Conservation (phyloP, 2,888 invertebrate species). For the Acanthosepion esculentum region DNA sequence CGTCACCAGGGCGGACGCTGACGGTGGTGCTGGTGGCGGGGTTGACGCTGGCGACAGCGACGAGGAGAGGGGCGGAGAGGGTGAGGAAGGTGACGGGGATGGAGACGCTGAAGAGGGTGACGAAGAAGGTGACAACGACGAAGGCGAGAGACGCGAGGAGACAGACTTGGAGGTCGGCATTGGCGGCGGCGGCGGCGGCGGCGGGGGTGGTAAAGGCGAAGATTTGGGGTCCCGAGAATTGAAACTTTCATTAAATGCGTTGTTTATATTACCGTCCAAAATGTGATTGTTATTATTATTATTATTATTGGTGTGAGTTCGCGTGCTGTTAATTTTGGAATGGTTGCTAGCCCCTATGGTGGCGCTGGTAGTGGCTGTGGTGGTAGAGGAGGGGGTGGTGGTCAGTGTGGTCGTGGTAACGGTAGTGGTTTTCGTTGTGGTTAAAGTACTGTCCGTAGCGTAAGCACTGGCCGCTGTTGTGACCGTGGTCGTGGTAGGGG, state of each 20-base stretch:
- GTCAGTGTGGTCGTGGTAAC: not conserved
- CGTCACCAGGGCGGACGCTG: not conserved
- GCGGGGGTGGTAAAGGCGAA: not conserved
- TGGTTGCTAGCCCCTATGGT: not conserved
- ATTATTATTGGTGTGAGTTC: not conserved
- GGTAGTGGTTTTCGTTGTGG: slow-evolving; percentile 6
- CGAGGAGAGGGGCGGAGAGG: not conserved
- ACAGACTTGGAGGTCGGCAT: not conserved
- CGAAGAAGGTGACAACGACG: not conserved
- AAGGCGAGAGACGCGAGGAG: not conserved
- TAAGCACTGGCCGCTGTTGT: not conserved
- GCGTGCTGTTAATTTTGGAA: not conserved
- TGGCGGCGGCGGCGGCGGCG: not conserved
- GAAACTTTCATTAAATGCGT: not conserved
- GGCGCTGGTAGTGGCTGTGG: not conserved
- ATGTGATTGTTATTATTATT: too few species aligned
- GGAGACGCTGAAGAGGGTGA: not conserved
- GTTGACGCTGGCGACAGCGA: not conserved
- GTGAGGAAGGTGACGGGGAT: not conserved
- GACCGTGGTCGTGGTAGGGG: not conserved
- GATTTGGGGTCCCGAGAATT: not conserved
- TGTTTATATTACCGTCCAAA: too few species aligned
- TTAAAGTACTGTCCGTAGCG: not conserved
- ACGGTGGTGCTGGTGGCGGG: not conserved
- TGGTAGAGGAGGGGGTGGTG: not conserved